Evolutionary conservation across 1,140 invertebrate species (phyloP).

Genomic region (Pseudomyrmex cubaensis): DNA sequence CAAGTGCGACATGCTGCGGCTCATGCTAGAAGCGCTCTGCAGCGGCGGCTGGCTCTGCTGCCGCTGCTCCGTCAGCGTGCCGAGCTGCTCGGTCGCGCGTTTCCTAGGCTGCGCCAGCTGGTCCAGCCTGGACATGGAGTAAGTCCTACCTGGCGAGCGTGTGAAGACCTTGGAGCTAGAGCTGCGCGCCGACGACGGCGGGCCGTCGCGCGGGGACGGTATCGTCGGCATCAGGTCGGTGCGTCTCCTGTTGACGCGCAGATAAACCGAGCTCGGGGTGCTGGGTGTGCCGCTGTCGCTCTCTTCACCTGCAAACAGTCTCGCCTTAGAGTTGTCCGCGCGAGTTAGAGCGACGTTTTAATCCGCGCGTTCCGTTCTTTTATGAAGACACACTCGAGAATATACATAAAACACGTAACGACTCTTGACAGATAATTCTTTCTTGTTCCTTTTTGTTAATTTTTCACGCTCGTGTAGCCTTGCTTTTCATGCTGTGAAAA

Average conservation of each 20-base stretch:
- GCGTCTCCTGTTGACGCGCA: conserved; percentile 92
- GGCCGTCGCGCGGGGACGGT: conserved; percentile 89
- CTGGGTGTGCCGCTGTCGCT: conserved; percentile 84
- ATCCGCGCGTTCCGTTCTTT: conserved; percentile 28
- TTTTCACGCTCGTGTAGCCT: conserved; percentile 8
- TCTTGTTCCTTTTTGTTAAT: conserved; percentile 4
- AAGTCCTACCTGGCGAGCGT: conserved; percentile 93
- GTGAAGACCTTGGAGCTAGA: conserved; percentile 87
- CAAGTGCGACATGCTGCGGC: conserved; percentile 89
- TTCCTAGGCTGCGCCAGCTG: conserved; percentile 91
- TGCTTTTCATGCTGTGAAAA: conserved; percentile 57
- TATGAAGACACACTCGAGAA: conserved; percentile 37
- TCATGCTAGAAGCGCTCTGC: conserved; percentile 85
- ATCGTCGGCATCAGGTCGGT: conserved; percentile 96
- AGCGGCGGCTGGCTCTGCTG: conserved; percentile 81
- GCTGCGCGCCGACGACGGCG: conserved; percentile 84
- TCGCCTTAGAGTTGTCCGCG: conserved; percentile 76
- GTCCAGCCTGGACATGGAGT: conserved; percentile 96
- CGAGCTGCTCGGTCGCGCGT: conserved; percentile 86
- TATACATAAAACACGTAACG: conserved; percentile 13
- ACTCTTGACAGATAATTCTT: background rate
- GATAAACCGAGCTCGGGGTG: conserved; percentile 85
- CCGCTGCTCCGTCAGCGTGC: conserved; percentile 83
- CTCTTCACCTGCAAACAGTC: conserved; percentile 85
- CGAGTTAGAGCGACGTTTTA: conserved; percentile 43